A percentile compares a stretch with the other conserved stretches of the same genome.
Conservation (phyloP, 1,140 invertebrate genomes). For the Trichogramma pretiosum region DNA sequence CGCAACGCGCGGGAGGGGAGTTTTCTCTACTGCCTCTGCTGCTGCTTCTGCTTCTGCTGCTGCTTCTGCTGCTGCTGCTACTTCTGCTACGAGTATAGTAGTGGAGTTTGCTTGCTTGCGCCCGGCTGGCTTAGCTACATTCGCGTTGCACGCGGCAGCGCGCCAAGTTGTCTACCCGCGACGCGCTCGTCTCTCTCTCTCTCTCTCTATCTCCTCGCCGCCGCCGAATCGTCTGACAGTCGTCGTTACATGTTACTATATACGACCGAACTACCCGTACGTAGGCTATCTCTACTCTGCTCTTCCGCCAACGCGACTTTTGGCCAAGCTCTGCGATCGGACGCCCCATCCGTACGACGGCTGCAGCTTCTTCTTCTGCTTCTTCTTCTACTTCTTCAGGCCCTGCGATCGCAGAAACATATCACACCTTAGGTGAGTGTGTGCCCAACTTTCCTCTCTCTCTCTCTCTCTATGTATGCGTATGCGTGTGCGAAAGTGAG, state of each 20-base stretch:
- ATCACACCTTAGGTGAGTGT: too few relatives aligned
- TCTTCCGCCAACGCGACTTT: conserved; percentile 1
- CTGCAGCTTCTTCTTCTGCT: too few relatives aligned
- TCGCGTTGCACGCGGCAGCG: conserved; percentile 15
- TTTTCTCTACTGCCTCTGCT: not conserved
- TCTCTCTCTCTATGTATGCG: too few relatives aligned
- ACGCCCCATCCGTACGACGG: not conserved
- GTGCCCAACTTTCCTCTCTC: too few relatives aligned
- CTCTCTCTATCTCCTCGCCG: conserved; percentile 9
- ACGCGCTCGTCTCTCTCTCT: conserved; percentile 5
- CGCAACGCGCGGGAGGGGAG: not conserved
- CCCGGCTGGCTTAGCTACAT: conserved; percentile 4
- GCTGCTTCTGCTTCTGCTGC: not conserved
- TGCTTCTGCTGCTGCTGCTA: not conserved
- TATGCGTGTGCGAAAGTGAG: too few relatives aligned
- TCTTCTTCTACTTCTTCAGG: too few relatives aligned
- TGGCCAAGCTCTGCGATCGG: not conserved
- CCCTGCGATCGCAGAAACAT: too few relatives aligned
- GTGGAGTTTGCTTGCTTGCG: conserved; percentile 2
- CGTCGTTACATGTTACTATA: too few relatives aligned
- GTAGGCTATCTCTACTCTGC: conserved; percentile 13
- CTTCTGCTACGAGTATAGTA: not conserved
- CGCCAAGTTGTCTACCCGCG: not conserved
- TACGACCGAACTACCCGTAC: too few relatives aligned
- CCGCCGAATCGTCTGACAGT: conserved; percentile 11